phyloP scores from a whole-genome alignment of 2,797 vertebrate genomes.

The Lophius americanus region DNA sequence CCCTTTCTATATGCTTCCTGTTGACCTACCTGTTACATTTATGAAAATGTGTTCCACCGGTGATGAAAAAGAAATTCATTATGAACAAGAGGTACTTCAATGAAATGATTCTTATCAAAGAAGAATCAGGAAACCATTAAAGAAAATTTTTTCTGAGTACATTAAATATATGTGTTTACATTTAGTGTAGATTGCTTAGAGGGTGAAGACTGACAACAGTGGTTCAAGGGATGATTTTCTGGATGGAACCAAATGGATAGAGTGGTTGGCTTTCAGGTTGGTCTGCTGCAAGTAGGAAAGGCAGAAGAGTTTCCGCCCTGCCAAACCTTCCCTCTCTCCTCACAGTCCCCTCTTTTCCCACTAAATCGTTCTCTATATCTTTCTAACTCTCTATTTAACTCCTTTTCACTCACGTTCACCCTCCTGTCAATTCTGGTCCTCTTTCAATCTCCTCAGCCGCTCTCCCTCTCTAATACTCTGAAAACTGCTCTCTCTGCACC shows the following conservation, averaged over 20 bases:
- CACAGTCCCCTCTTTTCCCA: constrained; percentile 68
- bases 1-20: no score
- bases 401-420: constrained; percentile 72
- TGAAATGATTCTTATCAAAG: not conserved
- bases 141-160: not conserved
- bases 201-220: not conserved
- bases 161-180: not conserved
- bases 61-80: no score
- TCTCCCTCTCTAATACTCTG: constrained; percentile 75
- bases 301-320: constrained; percentile 10
- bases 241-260: constrained; percentile 26
- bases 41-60: no score
- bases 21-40: no score
- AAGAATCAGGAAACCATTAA: not conserved
- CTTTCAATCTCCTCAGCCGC: constrained; percentile 74
- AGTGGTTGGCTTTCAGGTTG: constrained; percentile 26
- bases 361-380: constrained; percentile 76
- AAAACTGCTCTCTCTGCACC: constrained; percentile 74
- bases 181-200: not conserved
- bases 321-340: constrained; percentile 55
- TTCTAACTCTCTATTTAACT: constrained; percentile 77
- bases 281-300: constrained; percentile 44
- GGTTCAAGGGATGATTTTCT: constrained; percentile 13
- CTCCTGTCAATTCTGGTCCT: constrained; percentile 75
- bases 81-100: no score